Evolutionary conservation across 2,797 vertebrate genomes (phyloP).

Genomic region (Lacerta agilis): DNA sequence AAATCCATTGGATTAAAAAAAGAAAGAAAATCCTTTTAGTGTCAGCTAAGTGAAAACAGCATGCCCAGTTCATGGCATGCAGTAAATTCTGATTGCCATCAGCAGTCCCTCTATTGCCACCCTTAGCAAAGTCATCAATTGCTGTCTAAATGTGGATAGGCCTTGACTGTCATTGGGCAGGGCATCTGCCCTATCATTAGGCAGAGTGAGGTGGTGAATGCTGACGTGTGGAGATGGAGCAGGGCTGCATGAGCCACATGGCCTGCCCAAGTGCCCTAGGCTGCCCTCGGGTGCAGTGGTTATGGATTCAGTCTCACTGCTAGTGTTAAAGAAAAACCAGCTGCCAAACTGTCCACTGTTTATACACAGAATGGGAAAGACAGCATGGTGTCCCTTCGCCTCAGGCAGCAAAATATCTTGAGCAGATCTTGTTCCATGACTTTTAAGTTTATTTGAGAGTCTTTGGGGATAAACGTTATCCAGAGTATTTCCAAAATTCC

Average conservation of each 20-base stretch:
- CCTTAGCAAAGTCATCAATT: not conserved
- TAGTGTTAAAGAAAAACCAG: no score
- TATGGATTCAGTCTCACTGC: no score
- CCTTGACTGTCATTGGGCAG: not conserved
- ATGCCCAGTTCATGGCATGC: not conserved
- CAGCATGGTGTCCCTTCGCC: no score
- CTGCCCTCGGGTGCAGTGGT: no score
- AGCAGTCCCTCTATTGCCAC: not conserved
- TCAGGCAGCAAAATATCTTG: no score
- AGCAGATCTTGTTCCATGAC: not conserved
- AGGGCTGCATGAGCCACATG: no score
- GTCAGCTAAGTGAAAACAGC: conserved; percentile 17
- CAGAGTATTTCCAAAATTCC: not conserved
- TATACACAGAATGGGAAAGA: no score
- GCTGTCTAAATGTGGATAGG: not conserved
- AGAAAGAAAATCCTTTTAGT: conserved; percentile 30
- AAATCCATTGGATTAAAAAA: not conserved
- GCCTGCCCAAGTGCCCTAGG: no score
- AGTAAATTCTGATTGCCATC: conserved; percentile 8
- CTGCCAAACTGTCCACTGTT: no score
- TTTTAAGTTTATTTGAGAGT: not conserved
- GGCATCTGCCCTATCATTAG: not conserved
- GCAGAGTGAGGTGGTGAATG: no score
- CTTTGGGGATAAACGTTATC: not conserved
- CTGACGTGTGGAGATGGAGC: no score